These are phyloP conservation scores for Chloropsis hardwickii DNA, from an alignment of 2,113 vertebrate species.

Conservation along the genomic window DNA sequence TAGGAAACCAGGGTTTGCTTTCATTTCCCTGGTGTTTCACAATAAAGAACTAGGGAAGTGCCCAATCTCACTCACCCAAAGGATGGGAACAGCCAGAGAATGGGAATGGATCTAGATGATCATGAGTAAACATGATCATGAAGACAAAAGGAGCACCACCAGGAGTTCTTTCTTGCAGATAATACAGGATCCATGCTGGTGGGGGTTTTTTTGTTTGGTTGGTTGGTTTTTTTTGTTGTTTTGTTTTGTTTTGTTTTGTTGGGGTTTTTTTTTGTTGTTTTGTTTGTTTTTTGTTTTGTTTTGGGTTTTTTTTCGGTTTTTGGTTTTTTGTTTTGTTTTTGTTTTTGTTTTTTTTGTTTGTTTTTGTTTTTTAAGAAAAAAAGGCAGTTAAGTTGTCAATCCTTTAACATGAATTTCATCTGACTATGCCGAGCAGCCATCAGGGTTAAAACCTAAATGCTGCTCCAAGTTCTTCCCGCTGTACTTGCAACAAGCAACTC, in stretches of 20 bases:
- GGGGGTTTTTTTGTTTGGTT: too few species aligned
- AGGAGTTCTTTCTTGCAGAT: neutral
- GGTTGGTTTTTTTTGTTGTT: too few species aligned
- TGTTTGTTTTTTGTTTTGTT: neutral
- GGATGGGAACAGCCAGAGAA: neutral
- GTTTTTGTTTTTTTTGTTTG: neutral
- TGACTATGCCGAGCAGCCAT: neutral
- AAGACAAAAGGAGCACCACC: neutral
- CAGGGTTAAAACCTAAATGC: neutral
- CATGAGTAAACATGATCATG: neutral
- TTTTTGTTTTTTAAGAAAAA: neutral
- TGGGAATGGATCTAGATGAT: neutral
- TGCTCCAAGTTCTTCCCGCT: neutral
- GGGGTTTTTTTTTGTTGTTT: too few species aligned
- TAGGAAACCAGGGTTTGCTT: neutral
- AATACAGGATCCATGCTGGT: neutral
- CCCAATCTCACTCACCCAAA: accelerated
- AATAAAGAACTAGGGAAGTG: neutral
- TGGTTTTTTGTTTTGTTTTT: neutral
- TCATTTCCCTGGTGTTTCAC: neutral
- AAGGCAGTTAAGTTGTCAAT: neutral
- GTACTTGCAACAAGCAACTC: neutral
- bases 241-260: neutral
- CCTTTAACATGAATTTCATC: neutral
- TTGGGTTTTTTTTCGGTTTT: neutral